Evolutionary conservation across 2,888 invertebrate genomes (phyloP).

Genomic region (Drosophila bunnanda): DNA sequence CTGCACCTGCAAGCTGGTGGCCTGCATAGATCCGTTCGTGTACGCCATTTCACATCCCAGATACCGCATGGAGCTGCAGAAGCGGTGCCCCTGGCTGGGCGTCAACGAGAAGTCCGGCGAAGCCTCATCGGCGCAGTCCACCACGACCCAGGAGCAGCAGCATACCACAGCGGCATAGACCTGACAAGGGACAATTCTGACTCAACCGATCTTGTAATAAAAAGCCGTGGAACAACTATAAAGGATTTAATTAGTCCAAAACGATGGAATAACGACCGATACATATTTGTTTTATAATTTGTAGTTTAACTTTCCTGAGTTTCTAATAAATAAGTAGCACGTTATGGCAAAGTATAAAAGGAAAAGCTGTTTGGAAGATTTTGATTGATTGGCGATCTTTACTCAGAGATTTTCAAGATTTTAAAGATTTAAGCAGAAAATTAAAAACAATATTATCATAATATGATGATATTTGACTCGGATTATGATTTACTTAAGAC

Average conservation of each 20-base stretch:
- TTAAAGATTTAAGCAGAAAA: neutral
- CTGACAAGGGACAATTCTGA: constrained; percentile 4
- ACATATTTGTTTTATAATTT: constrained; percentile 45
- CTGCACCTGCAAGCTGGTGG: constrained; percentile 93
- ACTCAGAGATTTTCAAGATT: neutral
- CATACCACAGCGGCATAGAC: constrained; percentile 76
- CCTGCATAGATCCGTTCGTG: constrained; percentile 95
- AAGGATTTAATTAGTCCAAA: constrained; percentile 12
- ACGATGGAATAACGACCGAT: constrained; percentile 3
- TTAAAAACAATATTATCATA: too few species aligned
- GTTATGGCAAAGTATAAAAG: constrained; percentile 47
- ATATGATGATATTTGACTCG: too few species aligned
- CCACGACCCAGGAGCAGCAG: constrained; percentile 71
- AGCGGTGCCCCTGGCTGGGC: constrained; percentile 90
- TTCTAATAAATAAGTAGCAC: constrained; percentile 38
- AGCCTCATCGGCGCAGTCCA: constrained; percentile 85
- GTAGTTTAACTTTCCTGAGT: constrained; percentile 39
- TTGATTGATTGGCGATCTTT: neutral
- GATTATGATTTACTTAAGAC: neutral
- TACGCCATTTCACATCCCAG: constrained; percentile 95
- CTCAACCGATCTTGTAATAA: constrained; percentile 28
- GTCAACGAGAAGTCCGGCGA: constrained; percentile 88
- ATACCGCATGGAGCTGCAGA: constrained; percentile 92
- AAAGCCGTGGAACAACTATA: constrained; percentile 22
- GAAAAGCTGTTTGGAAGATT: neutral